A percentile compares a stretch with the other conserved stretches of the same genome.
These are phyloP conservation scores for Sesamia inferens DNA, from an alignment of 2,888 invertebrate species.

Conservation along the genomic window DNA sequence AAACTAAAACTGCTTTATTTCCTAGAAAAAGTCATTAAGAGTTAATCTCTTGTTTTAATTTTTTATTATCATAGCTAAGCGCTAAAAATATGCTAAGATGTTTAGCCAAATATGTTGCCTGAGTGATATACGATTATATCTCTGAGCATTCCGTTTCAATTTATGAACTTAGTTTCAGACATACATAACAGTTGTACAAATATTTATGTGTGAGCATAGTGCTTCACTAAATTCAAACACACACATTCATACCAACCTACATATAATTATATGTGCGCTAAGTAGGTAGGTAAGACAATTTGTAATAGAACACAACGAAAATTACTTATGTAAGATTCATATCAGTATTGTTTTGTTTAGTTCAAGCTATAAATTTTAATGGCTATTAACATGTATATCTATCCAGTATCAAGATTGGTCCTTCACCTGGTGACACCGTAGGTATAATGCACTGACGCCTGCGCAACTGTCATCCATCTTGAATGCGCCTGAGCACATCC, in stretches of 20 bases:
- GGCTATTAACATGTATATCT: conserved; percentile 56
- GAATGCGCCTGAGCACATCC: conserved; percentile 52
- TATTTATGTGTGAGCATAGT: conserved; percentile 7
- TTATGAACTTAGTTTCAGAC: conserved; percentile 36
- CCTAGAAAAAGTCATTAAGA: conserved; percentile 49
- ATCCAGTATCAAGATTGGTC: conserved; percentile 56
- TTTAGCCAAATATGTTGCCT: conserved; percentile 53
- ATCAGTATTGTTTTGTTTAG: conserved; percentile 62
- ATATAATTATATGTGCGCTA: conserved; percentile 16
- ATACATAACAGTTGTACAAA: not conserved
- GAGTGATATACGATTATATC: conserved; percentile 53
- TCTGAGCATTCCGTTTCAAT: conserved; percentile 40
- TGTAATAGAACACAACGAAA: conserved; percentile 50
- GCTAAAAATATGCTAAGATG: conserved; percentile 38
- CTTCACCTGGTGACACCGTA: conserved; percentile 58
- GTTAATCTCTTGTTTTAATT: conserved; percentile 12
- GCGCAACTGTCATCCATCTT: conserved; percentile 58
- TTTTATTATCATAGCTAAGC: conserved; percentile 27
- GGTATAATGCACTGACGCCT: conserved; percentile 58
- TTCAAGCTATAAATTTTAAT: conserved; percentile 56
- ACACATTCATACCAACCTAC: conserved; percentile 15
- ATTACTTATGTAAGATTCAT: conserved; percentile 57
- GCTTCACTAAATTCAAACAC: conserved; percentile 6
- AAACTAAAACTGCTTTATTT: conserved; percentile 21
- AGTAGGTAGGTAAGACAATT: conserved; percentile 42